Evolutionary conservation across 2,113 vertebrate species (phyloP).

Genomic region (Syrrhaptes paradoxus): DNA sequence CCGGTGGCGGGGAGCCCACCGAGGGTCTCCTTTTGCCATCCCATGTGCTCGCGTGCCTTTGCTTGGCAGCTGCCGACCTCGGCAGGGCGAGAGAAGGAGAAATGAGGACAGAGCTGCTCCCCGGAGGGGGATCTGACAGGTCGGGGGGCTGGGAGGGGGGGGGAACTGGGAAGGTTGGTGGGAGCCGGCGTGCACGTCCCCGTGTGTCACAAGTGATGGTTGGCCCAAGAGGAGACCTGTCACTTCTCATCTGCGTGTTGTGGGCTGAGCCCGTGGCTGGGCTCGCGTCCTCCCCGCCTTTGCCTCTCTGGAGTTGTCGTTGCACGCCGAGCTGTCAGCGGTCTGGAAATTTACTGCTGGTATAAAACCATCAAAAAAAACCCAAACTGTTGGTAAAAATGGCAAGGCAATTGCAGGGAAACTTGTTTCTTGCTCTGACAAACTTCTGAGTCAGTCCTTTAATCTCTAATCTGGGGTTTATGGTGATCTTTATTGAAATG

Average conservation of each 20-base stretch:
- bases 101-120: neutral
- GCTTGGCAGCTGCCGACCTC: neutral
- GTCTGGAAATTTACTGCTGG: neutral
- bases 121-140: neutral
- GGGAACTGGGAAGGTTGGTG: neutral
- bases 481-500: conserved; percentile 54
- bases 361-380: conserved; percentile 34
- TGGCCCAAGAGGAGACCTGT: conserved; percentile 8
- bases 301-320: neutral
- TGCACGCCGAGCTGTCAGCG: neutral
- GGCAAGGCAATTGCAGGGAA: neutral
- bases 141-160: neutral
- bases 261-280: neutral
- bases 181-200: neutral
- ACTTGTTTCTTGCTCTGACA: conserved; percentile 41
- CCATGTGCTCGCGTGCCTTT: neutral
- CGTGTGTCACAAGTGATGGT: rapidly evolving
- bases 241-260: neutral
- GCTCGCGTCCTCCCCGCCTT: neutral
- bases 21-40: neutral
- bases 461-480: conserved; percentile 64
- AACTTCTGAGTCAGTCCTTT: conserved; percentile 45
- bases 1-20: rapidly evolving
- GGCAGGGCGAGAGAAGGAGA: neutral
- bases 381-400: neutral